Percentiles rank a stretch among this genome's conserved stretches.
Conservation (phyloP, 2,888 invertebrate genomes). For the Rhorus exstirpatorius region DNA sequence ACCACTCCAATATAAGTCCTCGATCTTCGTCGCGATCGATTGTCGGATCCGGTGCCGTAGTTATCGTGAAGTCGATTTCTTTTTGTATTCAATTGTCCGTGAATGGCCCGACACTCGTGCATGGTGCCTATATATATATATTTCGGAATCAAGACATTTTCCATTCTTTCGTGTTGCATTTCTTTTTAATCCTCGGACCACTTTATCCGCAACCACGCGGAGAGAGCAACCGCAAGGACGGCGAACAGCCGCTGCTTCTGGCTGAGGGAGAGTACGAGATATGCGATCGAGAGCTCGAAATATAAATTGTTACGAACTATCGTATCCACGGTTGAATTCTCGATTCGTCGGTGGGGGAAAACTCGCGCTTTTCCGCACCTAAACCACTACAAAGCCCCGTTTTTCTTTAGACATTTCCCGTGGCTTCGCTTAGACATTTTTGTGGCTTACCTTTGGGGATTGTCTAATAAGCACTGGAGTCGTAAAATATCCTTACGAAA, state of each 20-base stretch:
- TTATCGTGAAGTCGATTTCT: slow-evolving; percentile 38
- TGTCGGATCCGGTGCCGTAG: slow-evolving; percentile 35
- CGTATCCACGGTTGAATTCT: not conserved
- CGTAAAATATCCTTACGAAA: slow-evolving; percentile 20
- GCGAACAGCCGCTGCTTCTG: not conserved
- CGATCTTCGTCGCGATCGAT: slow-evolving; percentile 41
- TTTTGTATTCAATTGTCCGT: slow-evolving; percentile 50
- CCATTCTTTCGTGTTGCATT: slow-evolving; percentile 23
- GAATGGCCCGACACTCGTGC: not conserved
- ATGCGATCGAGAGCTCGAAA: not conserved
- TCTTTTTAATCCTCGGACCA: slow-evolving; percentile 22
- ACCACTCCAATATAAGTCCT: slow-evolving; percentile 26
- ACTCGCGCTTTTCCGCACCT: slow-evolving; percentile 25
- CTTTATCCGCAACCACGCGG: not conserved
- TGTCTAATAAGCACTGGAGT: not conserved
- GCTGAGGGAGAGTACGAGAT: not conserved
- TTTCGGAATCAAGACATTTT: slow-evolving; percentile 22
- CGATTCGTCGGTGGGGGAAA: slow-evolving; percentile 45
- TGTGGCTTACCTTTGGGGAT: not conserved
- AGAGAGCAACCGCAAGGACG: not conserved
- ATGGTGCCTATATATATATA: not conserved
- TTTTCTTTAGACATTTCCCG: not conserved
- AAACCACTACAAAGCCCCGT: slow-evolving; percentile 7
- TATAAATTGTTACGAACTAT: slow-evolving; percentile 31
- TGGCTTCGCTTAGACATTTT: not conserved